Conservation (phyloP, 2,113 vertebrate species). For the Mus musculus region DNA sequence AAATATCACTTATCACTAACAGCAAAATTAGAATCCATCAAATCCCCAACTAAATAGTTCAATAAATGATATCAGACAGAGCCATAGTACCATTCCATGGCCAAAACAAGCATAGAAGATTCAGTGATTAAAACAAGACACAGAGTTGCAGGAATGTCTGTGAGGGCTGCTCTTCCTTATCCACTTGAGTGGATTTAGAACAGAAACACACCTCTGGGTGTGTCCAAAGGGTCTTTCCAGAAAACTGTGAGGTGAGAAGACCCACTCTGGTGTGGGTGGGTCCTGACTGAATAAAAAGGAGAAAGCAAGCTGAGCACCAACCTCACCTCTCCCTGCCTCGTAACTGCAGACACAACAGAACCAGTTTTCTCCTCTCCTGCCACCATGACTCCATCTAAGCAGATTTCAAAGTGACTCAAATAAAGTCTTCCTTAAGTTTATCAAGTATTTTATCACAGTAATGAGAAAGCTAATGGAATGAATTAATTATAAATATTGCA, state of each 20-base stretch:
- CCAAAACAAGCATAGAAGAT: background rate
- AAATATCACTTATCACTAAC: background rate
- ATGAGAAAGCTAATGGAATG: background rate
- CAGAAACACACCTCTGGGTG: background rate
- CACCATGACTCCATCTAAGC: background rate
- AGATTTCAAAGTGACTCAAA: background rate
- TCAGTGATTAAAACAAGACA: background rate
- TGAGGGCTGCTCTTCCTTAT: background rate
- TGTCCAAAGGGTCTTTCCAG: background rate
- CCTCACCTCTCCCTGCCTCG: background rate
- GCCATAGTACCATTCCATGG: background rate
- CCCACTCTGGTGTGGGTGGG: background rate
- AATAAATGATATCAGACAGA: background rate
- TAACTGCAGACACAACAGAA: background rate
- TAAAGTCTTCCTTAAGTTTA: background rate
- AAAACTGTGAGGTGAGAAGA: background rate
- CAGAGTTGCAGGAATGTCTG: background rate
- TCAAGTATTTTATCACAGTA: background rate
- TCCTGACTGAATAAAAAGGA: background rate
- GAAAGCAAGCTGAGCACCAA: background rate
- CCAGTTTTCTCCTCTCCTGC: background rate
- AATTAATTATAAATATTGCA: conserved; percentile 11
- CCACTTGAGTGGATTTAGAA: background rate
- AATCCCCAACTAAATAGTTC: background rate
- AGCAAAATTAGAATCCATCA: background rate